Evolutionary conservation across 2,113 vertebrate genomes (phyloP).

Genomic region (Nettapus auritus): DNA sequence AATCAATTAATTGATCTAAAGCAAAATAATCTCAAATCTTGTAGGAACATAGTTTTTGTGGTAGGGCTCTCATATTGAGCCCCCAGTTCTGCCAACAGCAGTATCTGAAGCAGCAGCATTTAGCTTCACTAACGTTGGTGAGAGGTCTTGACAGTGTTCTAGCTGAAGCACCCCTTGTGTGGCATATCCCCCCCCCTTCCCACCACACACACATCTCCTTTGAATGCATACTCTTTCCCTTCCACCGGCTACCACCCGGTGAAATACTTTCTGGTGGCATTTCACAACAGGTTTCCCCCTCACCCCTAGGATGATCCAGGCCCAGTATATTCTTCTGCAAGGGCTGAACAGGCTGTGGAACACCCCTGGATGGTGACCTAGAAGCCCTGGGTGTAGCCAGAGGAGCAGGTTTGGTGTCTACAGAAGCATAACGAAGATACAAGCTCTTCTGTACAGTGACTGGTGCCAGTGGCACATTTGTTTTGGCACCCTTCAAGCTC

Average conservation of each 20-base stretch:
- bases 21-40: neutral
- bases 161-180: fast-evolving
- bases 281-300: neutral
- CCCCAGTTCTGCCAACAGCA: neutral
- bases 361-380: neutral
- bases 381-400: neutral
- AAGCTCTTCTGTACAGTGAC: neutral
- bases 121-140: neutral
- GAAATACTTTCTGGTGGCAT: neutral
- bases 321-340: neutral
- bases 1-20: neutral
- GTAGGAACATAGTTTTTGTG: neutral
- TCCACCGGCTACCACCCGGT: neutral
- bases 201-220: neutral
- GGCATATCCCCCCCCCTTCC: neutral
- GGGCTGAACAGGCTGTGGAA: neutral
- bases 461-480: neutral
- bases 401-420: neutral
- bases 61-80: neutral
- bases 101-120: neutral
- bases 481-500: neutral
- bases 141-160: neutral
- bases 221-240: neutral
- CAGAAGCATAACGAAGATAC: neutral
- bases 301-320: neutral